phyloP scores from a whole-genome alignment of 2,888 invertebrate genomes.

The Melolontha melolontha region DNA sequence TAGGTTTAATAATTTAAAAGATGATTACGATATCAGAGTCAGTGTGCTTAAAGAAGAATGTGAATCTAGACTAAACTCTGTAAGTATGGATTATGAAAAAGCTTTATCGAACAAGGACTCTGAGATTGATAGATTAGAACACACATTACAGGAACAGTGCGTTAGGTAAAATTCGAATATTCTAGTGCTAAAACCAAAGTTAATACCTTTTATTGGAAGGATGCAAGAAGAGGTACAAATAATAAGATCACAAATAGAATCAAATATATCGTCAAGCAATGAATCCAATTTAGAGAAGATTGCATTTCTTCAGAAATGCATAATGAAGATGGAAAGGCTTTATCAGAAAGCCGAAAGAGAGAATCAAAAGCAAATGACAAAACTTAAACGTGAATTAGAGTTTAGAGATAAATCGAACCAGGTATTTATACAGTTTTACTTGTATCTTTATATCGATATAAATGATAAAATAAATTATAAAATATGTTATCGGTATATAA shows the following conservation, averaged over 20 bases:
- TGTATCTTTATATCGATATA: no score
- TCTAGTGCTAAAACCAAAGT: not conserved
- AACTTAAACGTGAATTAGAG: constrained; percentile 47
- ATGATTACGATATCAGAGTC: constrained; percentile 37
- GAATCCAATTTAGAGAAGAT: constrained; percentile 47
- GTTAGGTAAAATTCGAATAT: constrained; percentile 41
- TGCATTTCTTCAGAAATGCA: constrained; percentile 49
- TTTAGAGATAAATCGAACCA: constrained; percentile 46
- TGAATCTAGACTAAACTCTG: constrained; percentile 36
- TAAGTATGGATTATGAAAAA: constrained; percentile 41
- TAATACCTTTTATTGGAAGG: constrained; percentile 32
- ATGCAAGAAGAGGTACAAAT: constrained; percentile 51
- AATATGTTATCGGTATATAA: no score
- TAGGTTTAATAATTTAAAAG: constrained; percentile 33
- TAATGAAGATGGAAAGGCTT: constrained; percentile 50
- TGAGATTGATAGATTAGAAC: constrained; percentile 47
- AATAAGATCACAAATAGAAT: constrained; percentile 48
- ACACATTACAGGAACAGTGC: constrained; percentile 47
- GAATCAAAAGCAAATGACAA: constrained; percentile 46
- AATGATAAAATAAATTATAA: no score
- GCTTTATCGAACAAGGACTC: constrained; percentile 43
- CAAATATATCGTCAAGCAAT: constrained; percentile 21
- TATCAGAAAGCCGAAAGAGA: constrained; percentile 50
- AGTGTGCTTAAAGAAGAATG: constrained; percentile 28
- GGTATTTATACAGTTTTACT: constrained; percentile 16